Conservation (phyloP, 1,140 invertebrate species). For the Bombus confusus region DNA sequence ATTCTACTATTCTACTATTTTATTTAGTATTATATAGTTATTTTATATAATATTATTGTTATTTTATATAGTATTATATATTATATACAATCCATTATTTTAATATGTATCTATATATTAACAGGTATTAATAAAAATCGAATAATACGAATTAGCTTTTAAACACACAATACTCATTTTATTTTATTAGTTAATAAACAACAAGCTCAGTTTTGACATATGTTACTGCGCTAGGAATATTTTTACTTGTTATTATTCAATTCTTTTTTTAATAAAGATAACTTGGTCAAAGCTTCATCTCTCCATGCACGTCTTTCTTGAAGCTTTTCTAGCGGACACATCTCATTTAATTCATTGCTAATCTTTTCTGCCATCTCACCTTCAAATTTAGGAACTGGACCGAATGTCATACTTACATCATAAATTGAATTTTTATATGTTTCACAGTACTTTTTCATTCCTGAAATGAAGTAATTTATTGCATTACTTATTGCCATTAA, state of each 20-base stretch:
- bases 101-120: not conserved
- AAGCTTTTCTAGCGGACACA: constrained; percentile 90
- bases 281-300: constrained; percentile 90
- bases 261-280: constrained; percentile 92
- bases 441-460: constrained; percentile 88
- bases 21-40: too few relatives aligned
- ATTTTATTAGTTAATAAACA: not conserved
- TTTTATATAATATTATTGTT: too few relatives aligned
- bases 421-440: constrained; percentile 92
- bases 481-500: not conserved
- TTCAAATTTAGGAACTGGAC: constrained; percentile 88
- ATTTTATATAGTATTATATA: too few relatives aligned
- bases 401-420: constrained; percentile 89
- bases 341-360: constrained; percentile 87
- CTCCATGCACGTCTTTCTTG: constrained; percentile 91
- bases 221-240: not conserved
- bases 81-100: too few relatives aligned
- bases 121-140: not conserved
- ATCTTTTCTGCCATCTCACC: constrained; percentile 85
- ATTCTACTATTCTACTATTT: too few relatives aligned
- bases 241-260: constrained; percentile 72
- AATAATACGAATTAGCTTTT: constrained; percentile 3
- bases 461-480: constrained; percentile 71
- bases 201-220: not conserved
- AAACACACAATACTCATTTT: constrained; percentile 27